Percentiles rank a stretch among this genome's conserved stretches.
Conservation (phyloP, 2,113 vertebrate genomes). For the Ovis canadensis region DNA sequence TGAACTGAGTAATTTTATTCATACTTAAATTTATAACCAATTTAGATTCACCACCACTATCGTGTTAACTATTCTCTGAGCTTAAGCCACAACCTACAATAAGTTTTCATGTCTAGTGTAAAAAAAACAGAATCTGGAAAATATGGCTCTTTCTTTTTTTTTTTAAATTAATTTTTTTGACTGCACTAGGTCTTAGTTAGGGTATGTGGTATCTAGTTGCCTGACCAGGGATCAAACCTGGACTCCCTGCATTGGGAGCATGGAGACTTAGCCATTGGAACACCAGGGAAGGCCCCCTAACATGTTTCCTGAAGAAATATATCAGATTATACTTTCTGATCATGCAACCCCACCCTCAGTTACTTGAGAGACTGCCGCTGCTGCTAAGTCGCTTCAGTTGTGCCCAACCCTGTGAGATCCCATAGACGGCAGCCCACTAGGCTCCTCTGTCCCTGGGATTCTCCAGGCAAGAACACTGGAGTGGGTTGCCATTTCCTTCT, state of each 20-base stretch:
- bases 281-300: background rate
- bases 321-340: background rate
- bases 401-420: background rate
- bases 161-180: background rate
- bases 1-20: background rate
- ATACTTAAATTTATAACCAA: background rate
- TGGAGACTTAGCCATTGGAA: background rate
- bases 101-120: background rate
- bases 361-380: background rate
- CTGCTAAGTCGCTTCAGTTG: background rate
- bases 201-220: background rate
- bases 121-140: slow-evolving; percentile 19
- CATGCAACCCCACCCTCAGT: background rate
- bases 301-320: background rate
- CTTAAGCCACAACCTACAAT: background rate
- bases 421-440: background rate
- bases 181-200: background rate
- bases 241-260: background rate
- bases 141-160: background rate
- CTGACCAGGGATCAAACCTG: background rate
- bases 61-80: background rate
- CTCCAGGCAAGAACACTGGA: background rate
- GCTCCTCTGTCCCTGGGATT: background rate
- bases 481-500: background rate
- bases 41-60: background rate